A percentile compares a stretch with the other conserved stretches of the same genome.
Conservation (phyloP, 2,888 invertebrate species). For the Mythimna pallens region DNA sequence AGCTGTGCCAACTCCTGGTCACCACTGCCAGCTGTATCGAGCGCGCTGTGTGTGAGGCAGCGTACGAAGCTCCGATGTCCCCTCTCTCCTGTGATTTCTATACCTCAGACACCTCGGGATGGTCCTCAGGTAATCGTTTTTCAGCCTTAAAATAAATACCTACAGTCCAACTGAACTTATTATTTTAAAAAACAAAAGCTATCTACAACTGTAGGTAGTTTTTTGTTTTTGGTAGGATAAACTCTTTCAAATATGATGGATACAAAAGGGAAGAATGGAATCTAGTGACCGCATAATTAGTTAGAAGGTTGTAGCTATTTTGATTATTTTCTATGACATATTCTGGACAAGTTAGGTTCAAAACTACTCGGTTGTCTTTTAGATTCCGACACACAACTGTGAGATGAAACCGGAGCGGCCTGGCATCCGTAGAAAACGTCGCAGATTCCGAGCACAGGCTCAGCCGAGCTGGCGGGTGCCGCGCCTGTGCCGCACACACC, state of each 20-base stretch:
- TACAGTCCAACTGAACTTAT: too few relatives aligned
- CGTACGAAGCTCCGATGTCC: slow-evolving; percentile 60
- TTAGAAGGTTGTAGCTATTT: slow-evolving; percentile 1
- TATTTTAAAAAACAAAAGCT: too few relatives aligned
- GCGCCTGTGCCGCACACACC: slow-evolving; percentile 70
- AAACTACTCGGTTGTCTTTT: neutral
- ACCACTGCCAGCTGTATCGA: slow-evolving; percentile 84
- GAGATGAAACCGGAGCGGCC: slow-evolving; percentile 33
- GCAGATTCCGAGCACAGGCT: slow-evolving; percentile 27
- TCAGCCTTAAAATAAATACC: neutral
- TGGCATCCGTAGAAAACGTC: slow-evolving; percentile 40
- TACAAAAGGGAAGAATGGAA: too few relatives aligned
- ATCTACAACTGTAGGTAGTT: neutral
- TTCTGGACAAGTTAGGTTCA: neutral
- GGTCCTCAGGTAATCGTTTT: slow-evolving; percentile 52
- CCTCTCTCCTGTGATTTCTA: slow-evolving; percentile 52
- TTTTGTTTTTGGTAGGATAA: neutral
- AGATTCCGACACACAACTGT: slow-evolving; percentile 42
- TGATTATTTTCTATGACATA: neutral
- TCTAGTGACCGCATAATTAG: neutral
- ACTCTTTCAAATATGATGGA: too few relatives aligned
- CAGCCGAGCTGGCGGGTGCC: slow-evolving; percentile 65
- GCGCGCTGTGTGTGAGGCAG: slow-evolving; percentile 83
- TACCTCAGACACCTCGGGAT: slow-evolving; percentile 49
- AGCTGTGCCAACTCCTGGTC: slow-evolving; percentile 81